phyloP scores from a whole-genome alignment of 2,113 vertebrate genomes.

The Psilopsiagon aurifrons region DNA sequence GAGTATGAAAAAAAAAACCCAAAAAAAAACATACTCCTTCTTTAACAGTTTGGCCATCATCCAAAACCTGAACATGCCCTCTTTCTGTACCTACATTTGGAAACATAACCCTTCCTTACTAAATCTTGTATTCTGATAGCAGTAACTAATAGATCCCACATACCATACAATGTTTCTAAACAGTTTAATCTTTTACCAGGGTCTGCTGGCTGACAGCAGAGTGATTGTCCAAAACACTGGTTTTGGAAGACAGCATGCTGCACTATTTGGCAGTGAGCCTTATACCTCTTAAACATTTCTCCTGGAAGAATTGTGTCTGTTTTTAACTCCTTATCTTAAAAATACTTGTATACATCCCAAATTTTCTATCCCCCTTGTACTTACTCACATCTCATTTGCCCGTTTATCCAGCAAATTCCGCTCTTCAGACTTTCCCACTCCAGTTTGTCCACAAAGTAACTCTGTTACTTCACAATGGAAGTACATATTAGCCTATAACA shows the following conservation, averaged over 20 bases:
- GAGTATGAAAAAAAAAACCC: fast-evolving
- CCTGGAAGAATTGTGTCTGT: not conserved
- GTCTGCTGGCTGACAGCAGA: not conserved
- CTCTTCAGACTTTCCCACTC: not conserved
- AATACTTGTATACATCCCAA: not conserved
- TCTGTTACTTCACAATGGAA: not conserved
- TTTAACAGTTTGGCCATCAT: not conserved
- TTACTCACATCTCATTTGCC: not conserved
- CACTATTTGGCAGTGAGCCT: not conserved
- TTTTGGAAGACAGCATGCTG: not conserved
- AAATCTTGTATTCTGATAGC: not conserved
- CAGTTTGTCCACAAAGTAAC: not conserved
- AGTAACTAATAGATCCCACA: not conserved
- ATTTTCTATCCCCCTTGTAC: not conserved
- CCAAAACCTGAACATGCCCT: not conserved
- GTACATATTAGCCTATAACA: not conserved
- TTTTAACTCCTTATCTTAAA: not conserved
- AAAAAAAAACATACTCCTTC: not conserved
- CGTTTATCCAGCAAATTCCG: not conserved
- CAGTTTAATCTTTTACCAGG: not conserved
- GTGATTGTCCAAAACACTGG: not conserved
- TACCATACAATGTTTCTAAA: not conserved
- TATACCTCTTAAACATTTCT: not conserved
- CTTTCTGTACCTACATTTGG: not conserved
- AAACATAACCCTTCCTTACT: not conserved